These are phyloP conservation scores for Callaeas wilsoni DNA, from an alignment of 2,113 vertebrate species.

Conservation along the genomic window DNA sequence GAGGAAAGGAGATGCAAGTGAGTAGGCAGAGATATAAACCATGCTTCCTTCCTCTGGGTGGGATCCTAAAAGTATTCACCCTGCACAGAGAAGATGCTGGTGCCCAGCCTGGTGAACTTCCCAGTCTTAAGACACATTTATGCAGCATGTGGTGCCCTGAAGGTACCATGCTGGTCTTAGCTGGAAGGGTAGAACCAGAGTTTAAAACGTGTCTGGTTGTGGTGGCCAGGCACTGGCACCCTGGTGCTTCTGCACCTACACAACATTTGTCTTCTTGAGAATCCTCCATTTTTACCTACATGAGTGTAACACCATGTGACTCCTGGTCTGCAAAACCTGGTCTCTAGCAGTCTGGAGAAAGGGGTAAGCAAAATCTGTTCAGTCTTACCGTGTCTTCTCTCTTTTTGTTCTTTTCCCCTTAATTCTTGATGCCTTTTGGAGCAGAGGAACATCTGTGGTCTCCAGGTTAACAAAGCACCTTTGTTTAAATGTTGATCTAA, in stretches of 20 bases:
- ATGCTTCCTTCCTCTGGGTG: not conserved
- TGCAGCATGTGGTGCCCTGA: not conserved
- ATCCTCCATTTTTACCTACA: not conserved
- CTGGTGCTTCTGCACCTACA: not conserved
- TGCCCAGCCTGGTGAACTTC: not conserved
- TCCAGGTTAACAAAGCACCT: not conserved
- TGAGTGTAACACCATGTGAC: not conserved
- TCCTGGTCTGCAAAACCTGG: not conserved
- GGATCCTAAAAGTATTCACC: not conserved
- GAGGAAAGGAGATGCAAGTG: not conserved
- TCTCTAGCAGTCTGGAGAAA: not conserved
- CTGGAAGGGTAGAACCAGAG: not conserved
- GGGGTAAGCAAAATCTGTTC: not conserved
- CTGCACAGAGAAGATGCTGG: not conserved
- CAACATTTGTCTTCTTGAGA: not conserved
- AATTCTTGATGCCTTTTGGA: not conserved
- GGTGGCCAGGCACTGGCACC: not conserved
- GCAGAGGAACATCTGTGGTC: not conserved
- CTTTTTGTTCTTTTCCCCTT: not conserved
- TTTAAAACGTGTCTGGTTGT: not conserved
- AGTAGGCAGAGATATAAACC: not conserved
- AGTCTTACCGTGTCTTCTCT: not conserved
- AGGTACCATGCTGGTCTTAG: not conserved
- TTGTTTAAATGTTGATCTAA: conserved; percentile 3
- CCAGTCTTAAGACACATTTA: not conserved